Evolutionary conservation across 2,113 vertebrate genomes (phyloP).

Genomic region (Neopipo cinnamomea): DNA sequence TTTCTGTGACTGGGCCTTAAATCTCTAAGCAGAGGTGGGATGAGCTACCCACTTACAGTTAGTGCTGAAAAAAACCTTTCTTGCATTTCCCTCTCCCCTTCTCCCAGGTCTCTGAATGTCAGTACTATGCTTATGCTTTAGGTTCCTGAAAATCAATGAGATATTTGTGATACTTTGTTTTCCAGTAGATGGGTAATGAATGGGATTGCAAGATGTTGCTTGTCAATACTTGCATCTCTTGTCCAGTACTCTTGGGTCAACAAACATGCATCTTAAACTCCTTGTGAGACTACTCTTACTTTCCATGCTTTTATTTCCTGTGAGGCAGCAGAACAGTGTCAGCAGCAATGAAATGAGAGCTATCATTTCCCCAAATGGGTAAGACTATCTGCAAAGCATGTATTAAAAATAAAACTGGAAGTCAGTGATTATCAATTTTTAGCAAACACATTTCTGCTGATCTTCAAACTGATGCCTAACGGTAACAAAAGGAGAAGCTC

Average conservation of each 20-base stretch:
- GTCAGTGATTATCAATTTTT: slow-evolving; percentile 23
- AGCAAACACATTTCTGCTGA: neutral
- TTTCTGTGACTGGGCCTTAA: neutral
- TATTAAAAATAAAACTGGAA: slow-evolving; percentile 39
- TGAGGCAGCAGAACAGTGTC: neutral
- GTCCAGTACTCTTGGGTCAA: neutral
- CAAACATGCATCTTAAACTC: neutral
- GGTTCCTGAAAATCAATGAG: neutral
- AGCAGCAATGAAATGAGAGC: slow-evolving; percentile 4
- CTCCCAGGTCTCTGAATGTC: neutral
- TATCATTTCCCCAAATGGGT: neutral
- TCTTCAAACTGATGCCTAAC: neutral
- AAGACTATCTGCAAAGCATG: neutral
- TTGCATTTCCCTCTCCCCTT: neutral
- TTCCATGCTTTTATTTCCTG: neutral
- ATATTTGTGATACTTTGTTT: slow-evolving; percentile 14
- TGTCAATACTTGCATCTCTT: neutral
- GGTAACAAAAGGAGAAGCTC: neutral
- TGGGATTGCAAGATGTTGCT: neutral
- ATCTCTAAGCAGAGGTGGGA: neutral
- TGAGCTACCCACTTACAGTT: neutral
- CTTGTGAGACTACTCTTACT: neutral
- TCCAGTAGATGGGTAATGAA: neutral
- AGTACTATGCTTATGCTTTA: neutral
- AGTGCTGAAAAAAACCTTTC: neutral